Conservation (phyloP, 2,797 vertebrate genomes). For the Enteromius radiatus region DNA sequence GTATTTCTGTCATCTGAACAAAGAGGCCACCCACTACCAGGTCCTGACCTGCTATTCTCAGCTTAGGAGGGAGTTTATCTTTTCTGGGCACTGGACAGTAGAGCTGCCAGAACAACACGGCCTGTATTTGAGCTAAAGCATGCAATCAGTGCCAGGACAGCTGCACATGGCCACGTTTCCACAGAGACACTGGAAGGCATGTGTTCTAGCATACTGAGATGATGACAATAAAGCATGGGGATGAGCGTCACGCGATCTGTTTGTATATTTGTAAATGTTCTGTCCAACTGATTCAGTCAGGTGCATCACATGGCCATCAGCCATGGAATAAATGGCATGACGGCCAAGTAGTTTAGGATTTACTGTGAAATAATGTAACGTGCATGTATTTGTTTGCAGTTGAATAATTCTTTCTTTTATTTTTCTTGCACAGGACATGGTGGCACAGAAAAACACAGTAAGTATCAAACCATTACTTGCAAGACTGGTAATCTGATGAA, state of each 20-base stretch:
- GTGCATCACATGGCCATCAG: background rate
- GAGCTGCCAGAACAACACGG: conserved; percentile 44
- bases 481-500: conserved; percentile 15
- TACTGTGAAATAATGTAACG: background rate
- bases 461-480: conserved; percentile 73
- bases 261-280: conserved; percentile 21
- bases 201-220: background rate
- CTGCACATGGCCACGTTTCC: conserved; percentile 39
- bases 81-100: conserved; percentile 40
- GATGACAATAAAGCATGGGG: background rate
- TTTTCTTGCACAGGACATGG: conserved; percentile 85
- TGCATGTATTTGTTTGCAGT: background rate
- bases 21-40: background rate
- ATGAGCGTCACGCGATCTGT: background rate
- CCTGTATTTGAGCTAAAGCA: conserved; percentile 27
- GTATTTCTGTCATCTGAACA: conserved; percentile 43
- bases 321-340: background rate
- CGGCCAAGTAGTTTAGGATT: background rate
- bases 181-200: conserved; percentile 41
- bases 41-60: conserved; percentile 42
- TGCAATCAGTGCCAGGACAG: conserved; percentile 33
- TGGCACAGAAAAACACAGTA: conserved; percentile 95
- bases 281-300: background rate
- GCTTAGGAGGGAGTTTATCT: conserved; percentile 26
- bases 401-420: conserved; percentile 46